Evolutionary conservation across 2,888 invertebrate genomes (phyloP), one percentile per base, ranked within the genome.

Genomic region (Clivina fossor): DNA sequence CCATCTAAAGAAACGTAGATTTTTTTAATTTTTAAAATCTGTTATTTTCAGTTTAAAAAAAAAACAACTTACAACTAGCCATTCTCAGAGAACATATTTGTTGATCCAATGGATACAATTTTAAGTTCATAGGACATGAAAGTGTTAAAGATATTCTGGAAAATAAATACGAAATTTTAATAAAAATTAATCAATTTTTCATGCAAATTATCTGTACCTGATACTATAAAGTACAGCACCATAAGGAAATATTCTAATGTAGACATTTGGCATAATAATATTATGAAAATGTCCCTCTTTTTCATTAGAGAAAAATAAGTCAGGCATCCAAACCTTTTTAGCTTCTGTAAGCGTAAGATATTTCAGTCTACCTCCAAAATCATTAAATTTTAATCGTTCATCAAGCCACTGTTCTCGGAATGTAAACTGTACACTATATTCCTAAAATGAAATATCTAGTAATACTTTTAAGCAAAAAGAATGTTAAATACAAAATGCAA

Each of bases 61-160:
- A n/a, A n/a, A n/a, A n/a, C n/a, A n/a, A 88, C 92, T 90, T 74
- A 93, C 93, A 94, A 71, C 93, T 93, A 64, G 93, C 93, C 86
- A 94, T 90, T 67, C 88, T 80, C 61, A 94, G 80, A 40, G 90
- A 88, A 75, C 94, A 94, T 51, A 86, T 84, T 78, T 94, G 94
- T 67, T 88, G 85, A 74, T 94, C 94, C 74, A 95, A 75, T 1
- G 94, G 94, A 76, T 93, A 95, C 62, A 93, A 81, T 75, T 92
- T 90, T 65, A 94, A 79, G 73, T 92, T 89, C 94, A 94, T 94
- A 55, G 93, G 93, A 68, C 94, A 95, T 48, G 93, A 90, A 61
- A 94, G 80, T 32, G 92, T 90, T 66, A 94, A 78, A 13, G 93
- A 93, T 72, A 94, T 87, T 71, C 93, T 89, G 77, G 9, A 67